These are phyloP conservation scores for Crax fasciolata DNA, from an alignment of 2,797 vertebrate species.

Conservation along the genomic window DNA sequence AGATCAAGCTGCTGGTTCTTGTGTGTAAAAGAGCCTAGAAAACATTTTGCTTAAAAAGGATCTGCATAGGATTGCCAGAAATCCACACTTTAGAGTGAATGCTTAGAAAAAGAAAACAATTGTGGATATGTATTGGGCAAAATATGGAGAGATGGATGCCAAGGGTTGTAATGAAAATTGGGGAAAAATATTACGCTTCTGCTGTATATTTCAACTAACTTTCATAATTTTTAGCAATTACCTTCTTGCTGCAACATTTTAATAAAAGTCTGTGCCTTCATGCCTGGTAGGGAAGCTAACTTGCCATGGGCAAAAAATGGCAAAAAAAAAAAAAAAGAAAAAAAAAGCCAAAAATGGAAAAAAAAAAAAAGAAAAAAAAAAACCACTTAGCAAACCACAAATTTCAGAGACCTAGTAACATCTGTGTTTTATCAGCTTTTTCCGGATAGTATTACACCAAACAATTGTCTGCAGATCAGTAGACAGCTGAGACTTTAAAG, in stretches of 20 bases:
- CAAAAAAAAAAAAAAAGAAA: slow-evolving; percentile 23
- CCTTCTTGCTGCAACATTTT: slow-evolving; percentile 82
- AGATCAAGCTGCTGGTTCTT: slow-evolving; percentile 11
- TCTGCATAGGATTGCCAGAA: slow-evolving; percentile 9
- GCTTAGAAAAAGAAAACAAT: slow-evolving; percentile 37
- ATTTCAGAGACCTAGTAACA: slow-evolving; percentile 96
- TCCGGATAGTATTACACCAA: slow-evolving; percentile 97
- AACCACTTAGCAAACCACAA: slow-evolving; percentile 91
- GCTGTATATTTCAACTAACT: slow-evolving; percentile 79
- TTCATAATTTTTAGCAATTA: slow-evolving; percentile 81
- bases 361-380: slow-evolving; percentile 29
- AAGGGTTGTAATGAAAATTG: background rate
- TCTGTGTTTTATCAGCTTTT: slow-evolving; percentile 98
- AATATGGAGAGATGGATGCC: background rate
- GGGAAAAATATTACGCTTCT: slow-evolving; percentile 25
- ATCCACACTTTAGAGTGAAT: background rate
- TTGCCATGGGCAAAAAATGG: slow-evolving; percentile 79
- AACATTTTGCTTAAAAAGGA: background rate
- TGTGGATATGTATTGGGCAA: slow-evolving; percentile 43
- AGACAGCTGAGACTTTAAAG: slow-evolving; percentile 93
- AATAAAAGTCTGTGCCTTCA: slow-evolving; percentile 76
- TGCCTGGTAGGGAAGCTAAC: slow-evolving; percentile 79
- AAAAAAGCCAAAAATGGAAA: no score
- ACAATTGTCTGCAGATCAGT: slow-evolving; percentile 98
- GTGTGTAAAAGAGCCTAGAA: background rate